Percentiles rank a stretch among this genome's conserved stretches.
phyloP scores from a whole-genome alignment of 2,113 vertebrate species.

The Cnemophilus loriae region DNA sequence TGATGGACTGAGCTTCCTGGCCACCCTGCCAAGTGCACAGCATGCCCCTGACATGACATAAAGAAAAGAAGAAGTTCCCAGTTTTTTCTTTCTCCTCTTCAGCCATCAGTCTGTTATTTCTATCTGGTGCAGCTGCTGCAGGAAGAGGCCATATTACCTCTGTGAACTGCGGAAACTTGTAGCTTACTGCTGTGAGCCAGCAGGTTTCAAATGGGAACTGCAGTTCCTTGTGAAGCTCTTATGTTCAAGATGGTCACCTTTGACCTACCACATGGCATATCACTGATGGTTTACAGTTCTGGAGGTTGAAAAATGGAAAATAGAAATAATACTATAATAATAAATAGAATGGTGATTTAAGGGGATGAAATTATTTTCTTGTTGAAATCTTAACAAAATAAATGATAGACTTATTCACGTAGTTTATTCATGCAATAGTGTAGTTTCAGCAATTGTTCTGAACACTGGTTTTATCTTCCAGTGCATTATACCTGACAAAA shows the following conservation, averaged over 20 bases:
- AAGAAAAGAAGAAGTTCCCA: not conserved
- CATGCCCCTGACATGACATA: not conserved
- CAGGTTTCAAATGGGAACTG: slow-evolving; percentile 18
- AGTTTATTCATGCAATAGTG: not conserved
- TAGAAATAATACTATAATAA: not conserved
- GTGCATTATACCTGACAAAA: not conserved
- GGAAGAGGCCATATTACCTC: not conserved
- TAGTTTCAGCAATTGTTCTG: not conserved
- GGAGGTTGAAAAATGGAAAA: not conserved
- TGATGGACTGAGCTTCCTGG: not conserved
- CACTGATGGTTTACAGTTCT: not conserved
- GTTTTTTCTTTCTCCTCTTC: not conserved
- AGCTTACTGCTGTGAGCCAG: slow-evolving; percentile 41
- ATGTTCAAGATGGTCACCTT: not conserved
- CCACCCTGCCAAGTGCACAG: not conserved
- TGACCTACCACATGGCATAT: not conserved
- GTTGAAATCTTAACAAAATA: not conserved
- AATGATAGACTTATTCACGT: not conserved
- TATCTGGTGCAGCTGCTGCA: slow-evolving; percentile 9
- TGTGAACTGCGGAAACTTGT: slow-evolving; percentile 5
- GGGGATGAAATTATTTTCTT: not conserved
- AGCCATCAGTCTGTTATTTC: slow-evolving; percentile 19
- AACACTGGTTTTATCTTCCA: not conserved
- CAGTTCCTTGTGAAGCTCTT: not conserved
- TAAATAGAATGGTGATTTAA: not conserved